phyloP scores from a whole-genome alignment of 2,113 vertebrate genomes.

The Ctenomys sociabilis region DNA sequence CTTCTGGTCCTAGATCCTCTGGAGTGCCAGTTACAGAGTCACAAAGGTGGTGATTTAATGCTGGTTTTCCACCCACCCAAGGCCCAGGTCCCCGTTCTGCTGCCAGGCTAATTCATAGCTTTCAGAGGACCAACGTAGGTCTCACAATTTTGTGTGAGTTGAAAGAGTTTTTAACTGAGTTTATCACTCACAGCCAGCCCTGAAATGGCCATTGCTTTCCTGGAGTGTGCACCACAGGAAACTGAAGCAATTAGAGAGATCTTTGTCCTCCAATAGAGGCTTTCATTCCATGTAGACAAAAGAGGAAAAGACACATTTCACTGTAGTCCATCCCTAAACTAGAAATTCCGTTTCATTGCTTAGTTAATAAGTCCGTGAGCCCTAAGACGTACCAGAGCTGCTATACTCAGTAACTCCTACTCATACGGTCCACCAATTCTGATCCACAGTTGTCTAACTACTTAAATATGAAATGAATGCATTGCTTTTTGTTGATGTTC shows the following conservation, averaged over 20 bases:
- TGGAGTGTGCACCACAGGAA: background rate
- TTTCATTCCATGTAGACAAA: background rate
- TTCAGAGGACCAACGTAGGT: background rate
- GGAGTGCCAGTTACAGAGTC: constrained; percentile 53
- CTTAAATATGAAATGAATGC: background rate
- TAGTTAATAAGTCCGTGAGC: background rate
- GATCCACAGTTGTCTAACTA: background rate
- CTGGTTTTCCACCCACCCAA: constrained; percentile 19
- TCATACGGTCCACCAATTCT: background rate
- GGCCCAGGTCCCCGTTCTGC: background rate
- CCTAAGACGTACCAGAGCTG: background rate
- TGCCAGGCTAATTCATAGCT: background rate
- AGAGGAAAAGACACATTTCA: background rate
- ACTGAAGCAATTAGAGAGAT: background rate
- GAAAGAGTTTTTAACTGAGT: constrained; percentile 3
- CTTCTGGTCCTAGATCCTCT: constrained; percentile 47
- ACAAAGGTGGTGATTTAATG: constrained; percentile 56
- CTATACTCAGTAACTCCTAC: background rate
- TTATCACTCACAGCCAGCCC: background rate
- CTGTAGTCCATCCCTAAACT: background rate
- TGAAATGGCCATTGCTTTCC: background rate
- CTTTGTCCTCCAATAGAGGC: background rate
- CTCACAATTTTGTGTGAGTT: constrained; percentile 20
- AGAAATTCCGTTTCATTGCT: background rate
- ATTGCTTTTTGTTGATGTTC: background rate